Conservation (phyloP, 2,888 invertebrate species). For the Rotaria magnacalcarata region DNA sequence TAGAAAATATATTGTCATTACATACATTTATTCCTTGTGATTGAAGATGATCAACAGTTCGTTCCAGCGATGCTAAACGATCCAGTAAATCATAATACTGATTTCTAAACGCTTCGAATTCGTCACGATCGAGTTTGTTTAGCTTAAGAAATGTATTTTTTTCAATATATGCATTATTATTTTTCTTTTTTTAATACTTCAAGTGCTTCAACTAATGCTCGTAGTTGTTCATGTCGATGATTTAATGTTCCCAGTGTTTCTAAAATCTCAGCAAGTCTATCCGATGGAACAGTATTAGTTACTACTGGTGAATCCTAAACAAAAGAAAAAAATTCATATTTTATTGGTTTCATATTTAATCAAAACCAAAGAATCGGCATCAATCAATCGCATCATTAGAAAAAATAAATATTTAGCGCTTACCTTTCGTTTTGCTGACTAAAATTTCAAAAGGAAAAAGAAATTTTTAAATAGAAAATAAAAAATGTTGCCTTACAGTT, state of each 20-base stretch:
- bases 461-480: no score
- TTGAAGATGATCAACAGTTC: background rate
- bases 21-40: background rate
- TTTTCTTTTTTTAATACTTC: slow-evolving; percentile 21
- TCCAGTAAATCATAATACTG: background rate
- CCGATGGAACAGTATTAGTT: background rate
- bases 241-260: slow-evolving; percentile 42
- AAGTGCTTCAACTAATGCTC: slow-evolving; percentile 37
- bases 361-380: background rate
- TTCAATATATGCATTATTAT: background rate
- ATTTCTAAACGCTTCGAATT: background rate
- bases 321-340: background rate
- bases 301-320: background rate
- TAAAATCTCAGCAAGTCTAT: slow-evolving; percentile 23
- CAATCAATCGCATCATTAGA: no score
- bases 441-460: no score
- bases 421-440: no score
- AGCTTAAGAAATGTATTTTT: background rate
- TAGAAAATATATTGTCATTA: background rate
- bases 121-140: slow-evolving; percentile 24
- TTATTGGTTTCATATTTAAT: background rate
- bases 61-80: background rate
- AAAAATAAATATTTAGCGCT: no score
- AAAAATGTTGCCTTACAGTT: background rate
- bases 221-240: slow-evolving; percentile 43